Percentiles rank a stretch among this genome's conserved stretches.
Conservation (phyloP, 2,113 vertebrate species). For the Pelvicachromis taeniatus region DNA sequence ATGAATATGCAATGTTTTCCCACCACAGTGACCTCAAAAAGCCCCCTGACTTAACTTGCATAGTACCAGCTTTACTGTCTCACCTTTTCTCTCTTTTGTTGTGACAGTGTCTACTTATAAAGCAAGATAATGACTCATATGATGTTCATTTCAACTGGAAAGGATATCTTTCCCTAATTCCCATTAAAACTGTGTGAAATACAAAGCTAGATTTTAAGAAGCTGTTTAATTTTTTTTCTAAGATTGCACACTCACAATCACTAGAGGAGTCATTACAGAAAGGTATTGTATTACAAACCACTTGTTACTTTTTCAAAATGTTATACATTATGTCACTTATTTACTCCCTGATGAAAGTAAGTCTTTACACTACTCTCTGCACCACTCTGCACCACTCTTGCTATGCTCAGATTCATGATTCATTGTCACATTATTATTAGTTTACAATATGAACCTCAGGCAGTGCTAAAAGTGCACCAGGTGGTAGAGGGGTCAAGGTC, state of each 20-base stretch:
- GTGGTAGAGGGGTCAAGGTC: too few relatives aligned
- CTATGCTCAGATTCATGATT: too few relatives aligned
- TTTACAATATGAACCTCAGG: background rate
- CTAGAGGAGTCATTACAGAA: background rate
- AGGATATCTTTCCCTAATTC: background rate
- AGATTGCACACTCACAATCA: background rate
- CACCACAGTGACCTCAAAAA: constrained; percentile 14
- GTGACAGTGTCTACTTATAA: background rate
- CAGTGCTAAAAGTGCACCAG: too few relatives aligned
- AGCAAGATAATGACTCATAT: background rate
- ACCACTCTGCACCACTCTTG: too few relatives aligned
- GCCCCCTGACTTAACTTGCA: background rate
- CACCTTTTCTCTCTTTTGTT: background rate
- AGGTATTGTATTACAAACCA: background rate
- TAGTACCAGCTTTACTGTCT: background rate
- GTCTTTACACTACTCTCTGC: background rate
- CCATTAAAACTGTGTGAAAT: background rate
- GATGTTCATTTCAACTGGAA: background rate
- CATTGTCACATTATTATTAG: background rate
- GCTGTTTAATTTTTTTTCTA: background rate
- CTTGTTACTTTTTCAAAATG: background rate
- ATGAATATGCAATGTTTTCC: constrained; percentile 4
- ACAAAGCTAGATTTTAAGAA: background rate
- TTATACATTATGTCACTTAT: background rate
- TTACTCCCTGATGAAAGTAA: background rate